Evolutionary conservation across 2,888 invertebrate genomes (phyloP), one percentile per base, ranked within the genome.

Genomic region (Embidobia sp.): DNA sequence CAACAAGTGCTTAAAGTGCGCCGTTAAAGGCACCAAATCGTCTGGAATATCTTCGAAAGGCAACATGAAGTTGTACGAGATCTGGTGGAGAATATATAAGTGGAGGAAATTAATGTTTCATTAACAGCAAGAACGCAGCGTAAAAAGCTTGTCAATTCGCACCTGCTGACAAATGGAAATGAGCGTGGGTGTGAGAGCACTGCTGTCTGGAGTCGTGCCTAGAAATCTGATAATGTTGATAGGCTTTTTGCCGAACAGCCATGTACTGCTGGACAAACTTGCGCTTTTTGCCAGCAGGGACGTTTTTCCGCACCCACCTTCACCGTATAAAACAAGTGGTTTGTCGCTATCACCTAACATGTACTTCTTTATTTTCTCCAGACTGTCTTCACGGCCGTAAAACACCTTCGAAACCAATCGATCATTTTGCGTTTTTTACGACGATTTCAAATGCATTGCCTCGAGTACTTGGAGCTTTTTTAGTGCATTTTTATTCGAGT

Each of bases 231-330:
- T 93, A 74, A 98, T 93, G 87, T 96, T 95, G 13, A 98, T 93
- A 0, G 98, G 97, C 53, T 94, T 93, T 0, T 93, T 93, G 0
- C 93, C 93, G 13, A 92, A 91, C 76, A 95, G 94, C 95, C 95
- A 96, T 15, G 92, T 92, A 29, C 91, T 92, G 5, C 94, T 91
- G 0, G 94, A 95, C 89, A 95, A 92, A 16, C 96, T 95, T 0
- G 98, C 97, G 74, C 96, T 95, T 90, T 98, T 98, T 0, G 99
- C 95, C 69, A 99, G 91, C 0, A 99, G 91, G 11, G 98, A 98
- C 0, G 99, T 99, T 90, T 99, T 99, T 0, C 99, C 99, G 86
- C 98, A 98, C 35, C 99, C 99, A 85, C 98, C 97, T 90, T 97
- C 97, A 27, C 99, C 99, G 87, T 97, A 97, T 63, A 98, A 90